These are phyloP conservation scores for Sanderia malayensis DNA, from an alignment of 30 jellyfish, hydroid and myxozoan species.

Conservation along the genomic window DNA sequence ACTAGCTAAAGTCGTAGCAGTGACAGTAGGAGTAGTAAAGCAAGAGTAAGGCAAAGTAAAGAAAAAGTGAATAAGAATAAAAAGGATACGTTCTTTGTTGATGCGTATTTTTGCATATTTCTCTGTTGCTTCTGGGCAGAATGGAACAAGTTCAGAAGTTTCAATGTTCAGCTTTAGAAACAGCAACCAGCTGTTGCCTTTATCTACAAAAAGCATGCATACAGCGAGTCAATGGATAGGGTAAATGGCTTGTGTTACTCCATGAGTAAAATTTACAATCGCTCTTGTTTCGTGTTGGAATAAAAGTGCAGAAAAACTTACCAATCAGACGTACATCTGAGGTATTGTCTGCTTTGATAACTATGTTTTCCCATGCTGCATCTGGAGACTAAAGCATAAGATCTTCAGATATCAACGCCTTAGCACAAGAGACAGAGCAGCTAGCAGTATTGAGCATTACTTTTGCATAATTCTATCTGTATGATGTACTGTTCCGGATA, in stretches of 20 bases:
- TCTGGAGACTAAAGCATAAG: constrained; percentile 45
- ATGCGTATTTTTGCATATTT: constrained; percentile 62
- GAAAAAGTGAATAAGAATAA: neutral
- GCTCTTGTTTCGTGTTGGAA: no score
- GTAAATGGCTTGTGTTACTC: no score
- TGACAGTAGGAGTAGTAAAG: no score
- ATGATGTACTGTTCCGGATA: neutral
- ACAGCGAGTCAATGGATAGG: no score
- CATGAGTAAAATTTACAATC: no score
- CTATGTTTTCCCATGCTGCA: constrained; percentile 72
- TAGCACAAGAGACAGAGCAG: neutral
- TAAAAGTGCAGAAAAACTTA: no score
- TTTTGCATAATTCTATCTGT: neutral
- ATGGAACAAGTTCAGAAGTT: constrained; percentile 65
- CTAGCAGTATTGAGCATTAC: neutral
- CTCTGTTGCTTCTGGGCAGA: constrained; percentile 74
- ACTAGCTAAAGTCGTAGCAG: neutral
- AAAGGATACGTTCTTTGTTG: constrained; percentile 56
- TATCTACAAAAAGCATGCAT: no score
- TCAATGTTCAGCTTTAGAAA: constrained; percentile 54
- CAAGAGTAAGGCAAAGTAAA: neutral
- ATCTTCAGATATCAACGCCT: no score
- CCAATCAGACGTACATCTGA: constrained; percentile 74
- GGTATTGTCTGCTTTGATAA: constrained; percentile 57
- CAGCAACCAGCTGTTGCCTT: constrained; percentile 43